Base-by-base conservation (phyloP, 1,140 invertebrate genomes). In the Ooceraea biroi region DNA sequence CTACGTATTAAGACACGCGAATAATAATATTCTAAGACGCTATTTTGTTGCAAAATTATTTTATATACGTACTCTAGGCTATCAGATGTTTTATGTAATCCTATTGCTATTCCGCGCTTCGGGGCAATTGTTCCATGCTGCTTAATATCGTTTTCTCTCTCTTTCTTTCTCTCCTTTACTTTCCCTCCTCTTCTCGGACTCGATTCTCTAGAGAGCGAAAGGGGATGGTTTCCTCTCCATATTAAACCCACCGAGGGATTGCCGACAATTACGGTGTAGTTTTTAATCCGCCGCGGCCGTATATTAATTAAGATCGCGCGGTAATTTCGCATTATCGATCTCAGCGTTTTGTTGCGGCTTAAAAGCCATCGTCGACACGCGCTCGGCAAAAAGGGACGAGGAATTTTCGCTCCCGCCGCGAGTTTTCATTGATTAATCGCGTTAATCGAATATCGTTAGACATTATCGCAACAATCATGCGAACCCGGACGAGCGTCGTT, bases 301-400 rank as follows among this genome's bases (percentile, higher is more conserved):
- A 66, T 12, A 22, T 78, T 78, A 69, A 78, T 78, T 69, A 55
- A 78, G 48, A 30, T 50, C 57, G n/a, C 27, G 8, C 30, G 7
- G 19, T n/a, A 69, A 77, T 41, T 44, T 55, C 30, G 17, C 2
- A 7, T 46, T 69, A 80, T 80, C 50, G 76, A 71, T 78, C 36
- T 36, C 63, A 48, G 7, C 17, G 27, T 36, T 65, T 78, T 57
- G 14, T 52, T 8, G 17, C 68, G 10, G 19, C 17, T 57, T 57
- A 22, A 2, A 69, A 69, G 12, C 57, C 44, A 57, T 12, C 11
- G 19, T 17, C 7, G 12, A 19, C 19, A 77, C 65, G 65, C 14
- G 44, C 69, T n/a, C 17, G 25, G 12, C 55, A 57, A 19, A 36
- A 36, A 2, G 2, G 36, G 17, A 22, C 50, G 36, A 69, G 19